Conservation (phyloP, 1,140 invertebrate genomes). For the Hormaphis cornu region DNA sequence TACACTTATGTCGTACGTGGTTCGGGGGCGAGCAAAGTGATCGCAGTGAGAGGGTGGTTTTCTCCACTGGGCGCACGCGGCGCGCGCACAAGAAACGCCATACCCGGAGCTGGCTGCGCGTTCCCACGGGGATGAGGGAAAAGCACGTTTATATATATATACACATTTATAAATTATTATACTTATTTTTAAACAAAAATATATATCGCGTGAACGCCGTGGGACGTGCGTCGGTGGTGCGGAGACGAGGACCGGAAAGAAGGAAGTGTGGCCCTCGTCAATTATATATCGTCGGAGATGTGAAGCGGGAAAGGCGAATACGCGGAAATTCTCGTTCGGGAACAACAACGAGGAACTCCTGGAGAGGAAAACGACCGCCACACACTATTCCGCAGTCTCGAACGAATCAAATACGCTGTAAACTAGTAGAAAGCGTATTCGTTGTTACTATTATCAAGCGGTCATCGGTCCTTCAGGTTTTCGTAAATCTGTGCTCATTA, state of each 20-base stretch:
- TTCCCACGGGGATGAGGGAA: slow-evolving; percentile 9
- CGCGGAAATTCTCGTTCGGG: too few relatives aligned
- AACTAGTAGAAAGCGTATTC: too few relatives aligned
- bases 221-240: not conserved
- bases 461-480: too few relatives aligned
- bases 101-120: not conserved
- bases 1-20: slow-evolving; percentile 1
- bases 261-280: slow-evolving; percentile 10
- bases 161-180: too few relatives aligned
- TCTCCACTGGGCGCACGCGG: not conserved
- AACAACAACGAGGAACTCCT: not conserved
- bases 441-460: too few relatives aligned
- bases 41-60: slow-evolving; percentile 10
- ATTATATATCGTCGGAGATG: slow-evolving; percentile 1
- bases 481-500: too few relatives aligned
- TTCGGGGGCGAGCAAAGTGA: slow-evolving; percentile 10
- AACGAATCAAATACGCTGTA: too few relatives aligned
- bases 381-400: too few relatives aligned
- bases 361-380: not conserved
- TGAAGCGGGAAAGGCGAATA: not conserved
- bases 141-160: slow-evolving; percentile 20
- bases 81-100: not conserved
- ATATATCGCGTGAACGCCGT: not conserved
- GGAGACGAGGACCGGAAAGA: not conserved
- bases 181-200: slow-evolving; percentile 25